Conservation (phyloP, 2,113 vertebrate species). For the Muntiacus reevesi region DNA sequence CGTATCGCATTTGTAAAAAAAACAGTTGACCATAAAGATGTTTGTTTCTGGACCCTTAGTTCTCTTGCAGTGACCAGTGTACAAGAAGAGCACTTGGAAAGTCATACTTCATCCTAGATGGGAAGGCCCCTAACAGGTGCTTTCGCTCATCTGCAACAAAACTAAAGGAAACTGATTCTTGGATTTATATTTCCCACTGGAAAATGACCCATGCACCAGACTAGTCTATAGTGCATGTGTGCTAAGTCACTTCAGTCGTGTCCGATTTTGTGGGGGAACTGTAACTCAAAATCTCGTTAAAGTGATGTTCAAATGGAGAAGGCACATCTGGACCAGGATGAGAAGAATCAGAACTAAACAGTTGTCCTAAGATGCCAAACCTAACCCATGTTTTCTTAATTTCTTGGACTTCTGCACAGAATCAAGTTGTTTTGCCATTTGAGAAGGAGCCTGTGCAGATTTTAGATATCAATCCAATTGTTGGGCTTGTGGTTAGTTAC, state of each 20-base stretch:
- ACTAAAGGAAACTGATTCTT: neutral
- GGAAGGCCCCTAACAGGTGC: neutral
- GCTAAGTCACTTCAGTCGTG: neutral
- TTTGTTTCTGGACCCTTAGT: neutral
- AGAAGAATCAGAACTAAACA: neutral
- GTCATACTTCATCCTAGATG: neutral
- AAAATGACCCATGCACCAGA: neutral
- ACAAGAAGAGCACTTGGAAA: neutral
- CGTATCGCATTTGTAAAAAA: neutral
- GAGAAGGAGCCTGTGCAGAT: neutral
- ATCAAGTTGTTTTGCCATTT: neutral
- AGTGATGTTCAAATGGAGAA: neutral
- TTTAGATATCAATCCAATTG: neutral
- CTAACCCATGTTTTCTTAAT: neutral
- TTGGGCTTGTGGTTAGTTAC: neutral
- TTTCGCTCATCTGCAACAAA: neutral
- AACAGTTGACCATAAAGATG: neutral
- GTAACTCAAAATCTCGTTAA: neutral
- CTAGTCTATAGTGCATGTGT: rapidly evolving
- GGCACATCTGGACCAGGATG: neutral
- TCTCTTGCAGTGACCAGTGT: neutral
- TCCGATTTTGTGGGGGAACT: neutral
- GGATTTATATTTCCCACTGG: neutral
- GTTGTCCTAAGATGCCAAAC: neutral
- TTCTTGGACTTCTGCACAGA: neutral